Base-by-base conservation (phyloP, 2,888 invertebrate species). In the Phaedon cochleariae region DNA sequence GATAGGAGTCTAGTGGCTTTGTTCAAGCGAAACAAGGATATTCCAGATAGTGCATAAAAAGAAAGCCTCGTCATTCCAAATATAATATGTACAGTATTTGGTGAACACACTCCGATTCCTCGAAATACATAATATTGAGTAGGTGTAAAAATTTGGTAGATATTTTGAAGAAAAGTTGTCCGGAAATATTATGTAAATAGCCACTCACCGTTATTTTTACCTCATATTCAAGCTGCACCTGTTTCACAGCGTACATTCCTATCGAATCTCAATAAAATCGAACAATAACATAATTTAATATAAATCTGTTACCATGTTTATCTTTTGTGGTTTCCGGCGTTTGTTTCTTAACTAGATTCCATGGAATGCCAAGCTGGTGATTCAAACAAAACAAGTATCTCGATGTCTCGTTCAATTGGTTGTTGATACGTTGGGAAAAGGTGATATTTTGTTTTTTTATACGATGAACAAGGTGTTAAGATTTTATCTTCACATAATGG, bases 161-260 rank as follows among this genome's bases (percentile, higher is more conserved):
- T 55, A 22, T 55, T 21, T 20, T 21, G 15, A 18, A 55, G 41
- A 45, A 57, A 41, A 57, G 22, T 45, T 57, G 18, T 45, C 5
- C 3, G 12, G 29, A 54, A 12, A 54, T 7, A 26, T 26, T 57
- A 45, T 54, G 54, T 54, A 29, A 54, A 37, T 26, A 45, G 57
- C 45, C 45, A 2, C 10, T 10, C 26, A 57, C 57, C 26, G 57
- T 57, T 57, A 45, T n/a, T 41, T 22, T 29, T 18, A 57, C 26
- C 9, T 45, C 22, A 45, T 57, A 22, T 29, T 45, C 57, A 57
- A 5, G 57, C 57, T 57, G 57, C 45, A 57, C 57, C 57, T 57
- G 57, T 46, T 57, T 45, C 15, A 26, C 22, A 26, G 57, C 45
- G 15, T 57, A 17, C 37, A 57, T 57, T 57, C 45, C 57, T 22